Evolutionary conservation across 2,888 invertebrate genomes (phyloP), one percentile per base, ranked within the genome.

Genomic region (Drosophila formosana): DNA sequence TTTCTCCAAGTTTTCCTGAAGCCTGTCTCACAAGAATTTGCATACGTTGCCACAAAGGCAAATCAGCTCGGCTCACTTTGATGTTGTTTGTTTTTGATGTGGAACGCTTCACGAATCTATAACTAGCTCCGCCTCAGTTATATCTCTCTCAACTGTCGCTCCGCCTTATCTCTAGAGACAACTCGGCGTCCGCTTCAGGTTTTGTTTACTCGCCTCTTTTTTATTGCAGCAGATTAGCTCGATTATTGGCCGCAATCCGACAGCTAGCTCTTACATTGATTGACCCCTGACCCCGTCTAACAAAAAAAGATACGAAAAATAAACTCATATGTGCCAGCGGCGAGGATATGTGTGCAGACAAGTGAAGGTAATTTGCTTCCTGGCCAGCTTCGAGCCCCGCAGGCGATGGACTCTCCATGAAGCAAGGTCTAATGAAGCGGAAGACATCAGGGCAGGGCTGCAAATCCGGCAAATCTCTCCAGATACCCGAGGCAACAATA

Each of bases 321-420:
- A 63, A 68, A 58, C 67, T 67, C 70, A 77, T 78, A 63, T 78
- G 67, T 61, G 73, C 86, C 41, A 23, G 34, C 61, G 75, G 67
- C 74, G 41, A 26, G 41, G 51, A 53, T 39, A 34, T 34, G 41
- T 53, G 73, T 63, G 70, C 78, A 62, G 70, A 88, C 75, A 88
- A 88, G 79, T 75, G 72, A 79, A 78, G 79, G 73, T 85, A 88
- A 85, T 88, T 82, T 72, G 69, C 57, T 70, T 73, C 66, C 82
- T 18, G 18, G 18, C 18, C 18, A 18, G 18, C 18, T 49, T 32
- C 28, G 7, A 50, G 25, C 25, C 37, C 75, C 63, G 18, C 34
- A 30, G 70, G 85, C 76, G 13, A 66, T 26, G 13, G 37, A 50
- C 41, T 45, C 51, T 39, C 6, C 41, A 49, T 60, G 80, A 75